Evolutionary conservation across 2,888 invertebrate species (phyloP), one percentile per base, ranked within the genome.

Genomic region (Apamea anceps): DNA sequence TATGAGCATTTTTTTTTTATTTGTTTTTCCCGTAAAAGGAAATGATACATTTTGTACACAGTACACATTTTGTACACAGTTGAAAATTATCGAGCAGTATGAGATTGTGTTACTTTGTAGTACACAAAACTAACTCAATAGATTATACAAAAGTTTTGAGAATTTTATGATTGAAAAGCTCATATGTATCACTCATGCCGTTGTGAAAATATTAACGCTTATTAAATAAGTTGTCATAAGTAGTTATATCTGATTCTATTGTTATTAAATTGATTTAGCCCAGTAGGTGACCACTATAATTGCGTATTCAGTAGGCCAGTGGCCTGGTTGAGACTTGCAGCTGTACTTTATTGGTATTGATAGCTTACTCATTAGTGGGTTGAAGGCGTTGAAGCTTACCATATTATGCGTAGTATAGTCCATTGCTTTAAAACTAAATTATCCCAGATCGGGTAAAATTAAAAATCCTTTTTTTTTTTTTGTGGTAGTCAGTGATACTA

Each of bases 301-400:
- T 71, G 54, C 32, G 37, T 60, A 51, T 60, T 66, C 57, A 65
- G n/a, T 48, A 32, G 28, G 51, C 80, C 68, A 42, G 28, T 81
- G 57, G 37, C 60, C 66, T 62, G 60, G 21, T 80, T 82, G 51
- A 54, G 32, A 67, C n/a, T 67, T 21, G 57, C 51, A 51, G 32
- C 42, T 60, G 42, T 63, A 72, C 32, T 42, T 60, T 21, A 60
- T 42, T 75, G 18, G 15, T 51, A 32, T 60, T 72, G 25, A 72
- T 65, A 57, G 37, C n/a, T 60, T 28, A 32, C 28, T 37, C 4
- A 28, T 42, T 10, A 37, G 10, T 25, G 32, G 48, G 42, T 42
- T 42, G 42, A 42, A 42, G 42, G 42, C 42, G 28, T 28, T 51
- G 21, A 57, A 15, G 12, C 37, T 28, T 42, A 28, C 51, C 42